Evolutionary conservation across 2,113 vertebrate species (phyloP).

Genomic region (Pontoporia blainvillei): DNA sequence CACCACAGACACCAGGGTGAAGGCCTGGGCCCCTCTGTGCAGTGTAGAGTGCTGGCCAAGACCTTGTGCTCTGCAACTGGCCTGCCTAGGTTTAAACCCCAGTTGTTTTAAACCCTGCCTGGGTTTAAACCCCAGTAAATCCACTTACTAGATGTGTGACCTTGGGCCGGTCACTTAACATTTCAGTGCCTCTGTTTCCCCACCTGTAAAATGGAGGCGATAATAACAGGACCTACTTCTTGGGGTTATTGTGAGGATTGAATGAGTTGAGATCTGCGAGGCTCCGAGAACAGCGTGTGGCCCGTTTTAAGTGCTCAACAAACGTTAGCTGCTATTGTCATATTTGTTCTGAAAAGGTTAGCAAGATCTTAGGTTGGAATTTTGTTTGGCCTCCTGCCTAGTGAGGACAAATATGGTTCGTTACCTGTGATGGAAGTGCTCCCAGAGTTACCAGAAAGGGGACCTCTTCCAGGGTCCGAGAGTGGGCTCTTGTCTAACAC

Average conservation of each 20-base stretch:
- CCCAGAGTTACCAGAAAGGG: not conserved
- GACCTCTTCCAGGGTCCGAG: not conserved
- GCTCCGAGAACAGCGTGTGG: not conserved
- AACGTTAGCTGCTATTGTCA: not conserved
- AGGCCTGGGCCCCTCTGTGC: not conserved
- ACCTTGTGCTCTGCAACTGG: too few species aligned
- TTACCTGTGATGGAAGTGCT: not conserved
- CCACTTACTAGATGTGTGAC: not conserved
- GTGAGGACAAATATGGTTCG: too few species aligned
- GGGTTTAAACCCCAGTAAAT: too few species aligned
- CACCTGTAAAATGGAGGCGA: not conserved
- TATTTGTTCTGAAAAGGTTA: not conserved
- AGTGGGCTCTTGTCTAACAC: not conserved
- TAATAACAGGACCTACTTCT: not conserved
- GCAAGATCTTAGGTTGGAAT: not conserved
- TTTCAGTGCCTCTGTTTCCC: not conserved
- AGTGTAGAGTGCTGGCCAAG: not conserved
- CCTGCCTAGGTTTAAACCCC: not conserved
- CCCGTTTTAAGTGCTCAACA: not conserved
- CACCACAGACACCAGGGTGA: not conserved
- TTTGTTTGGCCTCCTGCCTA: not conserved
- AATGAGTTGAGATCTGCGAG: not conserved
- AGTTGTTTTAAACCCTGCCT: not conserved
- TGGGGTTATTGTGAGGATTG: not conserved
- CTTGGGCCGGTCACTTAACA: not conserved